These are phyloP conservation scores for Oscheius sp. DNA, from an alignment of 2,888 invertebrate genomes.

Conservation along the genomic window DNA sequence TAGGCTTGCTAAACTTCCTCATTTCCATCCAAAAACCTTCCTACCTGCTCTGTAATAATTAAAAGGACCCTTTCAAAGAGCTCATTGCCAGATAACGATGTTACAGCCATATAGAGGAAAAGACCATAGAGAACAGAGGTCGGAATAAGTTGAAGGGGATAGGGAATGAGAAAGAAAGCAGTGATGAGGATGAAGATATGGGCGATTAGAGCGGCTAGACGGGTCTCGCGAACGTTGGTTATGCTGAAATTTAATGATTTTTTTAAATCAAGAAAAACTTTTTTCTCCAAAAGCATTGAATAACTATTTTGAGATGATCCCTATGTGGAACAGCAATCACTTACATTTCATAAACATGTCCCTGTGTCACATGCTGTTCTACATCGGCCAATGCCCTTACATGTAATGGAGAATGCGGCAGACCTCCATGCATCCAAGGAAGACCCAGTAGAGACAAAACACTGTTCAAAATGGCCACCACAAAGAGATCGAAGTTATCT, in stretches of 20 bases:
- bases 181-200: slow-evolving; percentile 74
- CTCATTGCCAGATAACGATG: slow-evolving; percentile 74
- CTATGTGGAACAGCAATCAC: slow-evolving; percentile 26
- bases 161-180: slow-evolving; percentile 72
- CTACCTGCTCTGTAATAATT: slow-evolving; percentile 73
- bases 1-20: slow-evolving; percentile 73
- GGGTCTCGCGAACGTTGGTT: slow-evolving; percentile 74
- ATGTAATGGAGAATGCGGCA: slow-evolving; percentile 77
- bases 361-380: slow-evolving; percentile 76
- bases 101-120: slow-evolving; percentile 74
- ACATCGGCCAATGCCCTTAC: slow-evolving; percentile 76
- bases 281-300: too few relatives aligned
- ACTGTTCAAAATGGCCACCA: slow-evolving; percentile 76
- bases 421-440: slow-evolving; percentile 76
- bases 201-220: slow-evolving; percentile 73
- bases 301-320: too few relatives aligned
- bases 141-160: slow-evolving; percentile 45
- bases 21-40: neutral
- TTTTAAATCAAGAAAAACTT: too few relatives aligned
- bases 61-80: slow-evolving; percentile 74
- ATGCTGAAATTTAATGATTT: too few relatives aligned
- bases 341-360: slow-evolving; percentile 77
- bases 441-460: slow-evolving; percentile 75
- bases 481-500: slow-evolving; percentile 76
- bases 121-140: slow-evolving; percentile 30